Conservation (phyloP, 2,797 vertebrate genomes). For the Tachyglossus aculeatus region DNA sequence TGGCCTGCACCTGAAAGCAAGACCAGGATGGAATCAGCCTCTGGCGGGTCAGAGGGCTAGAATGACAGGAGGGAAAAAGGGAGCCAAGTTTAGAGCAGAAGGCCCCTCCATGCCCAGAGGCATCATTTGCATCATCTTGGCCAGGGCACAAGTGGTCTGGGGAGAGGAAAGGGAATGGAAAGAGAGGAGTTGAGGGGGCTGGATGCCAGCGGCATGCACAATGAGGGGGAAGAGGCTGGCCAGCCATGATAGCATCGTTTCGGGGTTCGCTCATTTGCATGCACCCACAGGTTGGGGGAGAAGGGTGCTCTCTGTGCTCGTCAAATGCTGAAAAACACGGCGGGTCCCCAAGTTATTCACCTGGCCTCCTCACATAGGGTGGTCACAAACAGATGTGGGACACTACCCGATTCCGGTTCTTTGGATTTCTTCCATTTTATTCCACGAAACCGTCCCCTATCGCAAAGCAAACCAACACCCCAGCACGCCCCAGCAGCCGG, state of each 20-base stretch:
- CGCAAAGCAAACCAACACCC: neutral
- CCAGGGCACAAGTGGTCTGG: conserved; percentile 56
- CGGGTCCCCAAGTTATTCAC: conserved; percentile 25
- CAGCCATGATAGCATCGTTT: conserved; percentile 58
- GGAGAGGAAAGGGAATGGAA: conserved; percentile 47
- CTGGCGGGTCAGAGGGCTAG: neutral
- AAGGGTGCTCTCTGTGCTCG: conserved; percentile 42
- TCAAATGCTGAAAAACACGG: conserved; percentile 45
- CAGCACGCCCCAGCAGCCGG: neutral
- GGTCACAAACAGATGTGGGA: conserved; percentile 15
- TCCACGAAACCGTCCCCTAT: neutral
- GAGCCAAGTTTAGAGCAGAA: conserved; percentile 38
- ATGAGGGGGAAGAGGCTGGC: conserved; percentile 58
- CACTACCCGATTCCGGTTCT: neutral
- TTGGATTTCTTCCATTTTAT: neutral
- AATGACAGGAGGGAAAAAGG: neutral
- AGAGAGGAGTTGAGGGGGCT: conserved; percentile 50
- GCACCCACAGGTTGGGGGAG: conserved; percentile 48
- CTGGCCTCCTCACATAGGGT: conserved; percentile 47
- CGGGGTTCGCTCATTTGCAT: conserved; percentile 67
- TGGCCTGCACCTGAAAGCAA: conserved; percentile 89
- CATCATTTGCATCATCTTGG: conserved; percentile 59
- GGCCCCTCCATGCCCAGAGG: conserved; percentile 27
- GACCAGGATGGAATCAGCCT: conserved; percentile 30
- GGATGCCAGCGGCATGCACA: conserved; percentile 63